Conservation (phyloP, 2,888 invertebrate species). For the Cryptophagus acutangulus region DNA sequence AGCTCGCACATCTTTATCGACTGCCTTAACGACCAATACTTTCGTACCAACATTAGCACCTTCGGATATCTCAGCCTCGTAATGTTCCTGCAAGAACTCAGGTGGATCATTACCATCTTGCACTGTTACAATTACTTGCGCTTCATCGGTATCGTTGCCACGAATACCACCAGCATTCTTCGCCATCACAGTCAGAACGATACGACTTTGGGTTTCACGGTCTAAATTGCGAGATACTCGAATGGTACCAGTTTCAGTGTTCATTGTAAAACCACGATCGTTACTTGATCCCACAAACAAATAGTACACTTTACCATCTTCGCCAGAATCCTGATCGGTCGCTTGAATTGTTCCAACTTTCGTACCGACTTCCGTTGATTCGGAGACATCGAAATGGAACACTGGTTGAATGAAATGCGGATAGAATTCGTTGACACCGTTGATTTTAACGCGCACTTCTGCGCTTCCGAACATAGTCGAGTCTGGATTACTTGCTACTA, state of each 20-base stretch:
- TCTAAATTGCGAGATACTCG: conserved; percentile 77
- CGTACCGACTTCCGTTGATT: conserved; percentile 81
- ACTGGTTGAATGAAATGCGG: conserved; percentile 84
- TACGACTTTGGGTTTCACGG: conserved; percentile 82
- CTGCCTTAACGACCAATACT: conserved; percentile 74
- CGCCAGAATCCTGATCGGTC: conserved; percentile 82
- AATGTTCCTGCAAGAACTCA: conserved; percentile 74
- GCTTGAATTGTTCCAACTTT: conserved; percentile 83
- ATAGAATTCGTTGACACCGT: conserved; percentile 84
- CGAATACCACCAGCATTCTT: conserved; percentile 92
- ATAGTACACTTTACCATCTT: conserved; percentile 84
- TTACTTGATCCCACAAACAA: conserved; percentile 91
- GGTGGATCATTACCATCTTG: conserved; percentile 97
- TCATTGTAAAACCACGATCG: conserved; percentile 83
- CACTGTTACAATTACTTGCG: conserved; percentile 87
- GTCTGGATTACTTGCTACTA: conserved; percentile 84
- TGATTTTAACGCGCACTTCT: conserved; percentile 68
- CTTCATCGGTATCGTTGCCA: conserved; percentile 93
- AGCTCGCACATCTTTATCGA: conserved; percentile 86
- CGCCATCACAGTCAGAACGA: conserved; percentile 85
- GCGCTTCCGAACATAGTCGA: conserved; percentile 73
- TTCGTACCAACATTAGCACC: conserved; percentile 69
- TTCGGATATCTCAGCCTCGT: conserved; percentile 78
- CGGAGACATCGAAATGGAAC: conserved; percentile 89
- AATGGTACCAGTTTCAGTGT: conserved; percentile 77